A percentile compares a stretch with the other conserved stretches of the same genome.
These are phyloP conservation scores for Azorinus chamasolen DNA, from an alignment of 2,888 invertebrate species.

Conservation along the genomic window DNA sequence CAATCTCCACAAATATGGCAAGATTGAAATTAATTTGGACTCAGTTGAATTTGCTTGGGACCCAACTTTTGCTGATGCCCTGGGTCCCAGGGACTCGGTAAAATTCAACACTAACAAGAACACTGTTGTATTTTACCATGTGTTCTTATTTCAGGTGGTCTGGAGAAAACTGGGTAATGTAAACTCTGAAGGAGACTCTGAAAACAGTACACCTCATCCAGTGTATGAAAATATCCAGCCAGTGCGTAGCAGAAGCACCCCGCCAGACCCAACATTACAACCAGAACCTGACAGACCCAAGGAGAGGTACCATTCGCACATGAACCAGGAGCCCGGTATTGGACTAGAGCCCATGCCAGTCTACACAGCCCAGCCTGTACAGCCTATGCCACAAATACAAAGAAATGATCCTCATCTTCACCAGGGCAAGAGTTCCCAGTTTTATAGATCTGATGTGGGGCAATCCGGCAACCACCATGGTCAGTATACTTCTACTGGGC, in stretches of 20 bases:
- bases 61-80: no score
- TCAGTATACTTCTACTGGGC: neutral
- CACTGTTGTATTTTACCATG: neutral
- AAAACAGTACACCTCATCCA: constrained; percentile 38
- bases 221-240: constrained; percentile 67
- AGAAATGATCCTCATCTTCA: constrained; percentile 2
- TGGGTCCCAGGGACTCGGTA: no score
- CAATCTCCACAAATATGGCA: no score
- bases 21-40: no score
- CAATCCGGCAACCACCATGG: constrained; percentile 2
- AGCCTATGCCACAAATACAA: constrained; percentile 2
- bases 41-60: no score
- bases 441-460: neutral
- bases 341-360: neutral
- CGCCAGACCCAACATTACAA: constrained; percentile 37
- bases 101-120: no score
- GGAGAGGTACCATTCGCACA: constrained; percentile 19
- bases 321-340: neutral
- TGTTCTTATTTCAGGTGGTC: constrained; percentile 80
- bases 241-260: constrained; percentile 35
- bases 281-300: constrained; percentile 14
- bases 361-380: constrained; percentile 15
- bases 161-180: constrained; percentile 81
- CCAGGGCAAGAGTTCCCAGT: no score
- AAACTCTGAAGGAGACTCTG: constrained; percentile 58